Percentiles rank a stretch among this genome's conserved stretches.
phyloP scores from a whole-genome alignment of 2,113 vertebrate species.

The Galbula dea region DNA sequence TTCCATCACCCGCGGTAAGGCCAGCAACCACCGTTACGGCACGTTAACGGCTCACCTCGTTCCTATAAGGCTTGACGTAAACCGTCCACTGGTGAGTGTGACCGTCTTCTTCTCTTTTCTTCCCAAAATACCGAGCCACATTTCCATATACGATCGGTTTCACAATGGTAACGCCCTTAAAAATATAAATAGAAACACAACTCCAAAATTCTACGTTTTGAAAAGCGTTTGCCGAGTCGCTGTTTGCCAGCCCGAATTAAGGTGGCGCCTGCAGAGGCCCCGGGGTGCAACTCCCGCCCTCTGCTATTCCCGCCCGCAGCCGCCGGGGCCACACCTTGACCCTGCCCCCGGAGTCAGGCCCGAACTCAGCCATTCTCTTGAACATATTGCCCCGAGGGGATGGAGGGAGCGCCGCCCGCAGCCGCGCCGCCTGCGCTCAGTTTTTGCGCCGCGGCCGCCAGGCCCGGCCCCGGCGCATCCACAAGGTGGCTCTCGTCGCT shows the following conservation, averaged over 20 bases:
- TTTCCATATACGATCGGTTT: constrained; percentile 97
- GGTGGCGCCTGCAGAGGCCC: background rate
- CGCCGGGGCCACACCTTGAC: background rate
- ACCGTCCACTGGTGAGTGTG: constrained; percentile 99
- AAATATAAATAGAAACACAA: background rate
- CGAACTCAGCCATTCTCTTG: background rate
- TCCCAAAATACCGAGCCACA: constrained; percentile 95
- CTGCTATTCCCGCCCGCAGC: background rate
- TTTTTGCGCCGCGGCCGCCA: background rate
- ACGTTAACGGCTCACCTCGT: constrained; percentile 77
- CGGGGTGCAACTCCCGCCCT: too few species aligned
- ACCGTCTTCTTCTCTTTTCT: constrained; percentile 95
- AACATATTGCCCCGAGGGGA: background rate
- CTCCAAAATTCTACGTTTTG: background rate
- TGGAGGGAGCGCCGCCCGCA: background rate
- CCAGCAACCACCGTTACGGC: too few species aligned
- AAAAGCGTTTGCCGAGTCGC: background rate
- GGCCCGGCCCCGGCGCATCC: background rate
- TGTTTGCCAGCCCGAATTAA: background rate
- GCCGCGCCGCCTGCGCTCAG: background rate
- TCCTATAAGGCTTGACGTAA: constrained; percentile 95
- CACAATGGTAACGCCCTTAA: constrained; percentile 93
- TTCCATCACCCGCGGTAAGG: accelerated
- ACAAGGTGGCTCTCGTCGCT: background rate
- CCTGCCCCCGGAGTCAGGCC: background rate